Percentiles rank a stretch among this genome's conserved stretches.
Conservation (phyloP, 2,888 invertebrate genomes). For the Hydropsyche betteni region DNA sequence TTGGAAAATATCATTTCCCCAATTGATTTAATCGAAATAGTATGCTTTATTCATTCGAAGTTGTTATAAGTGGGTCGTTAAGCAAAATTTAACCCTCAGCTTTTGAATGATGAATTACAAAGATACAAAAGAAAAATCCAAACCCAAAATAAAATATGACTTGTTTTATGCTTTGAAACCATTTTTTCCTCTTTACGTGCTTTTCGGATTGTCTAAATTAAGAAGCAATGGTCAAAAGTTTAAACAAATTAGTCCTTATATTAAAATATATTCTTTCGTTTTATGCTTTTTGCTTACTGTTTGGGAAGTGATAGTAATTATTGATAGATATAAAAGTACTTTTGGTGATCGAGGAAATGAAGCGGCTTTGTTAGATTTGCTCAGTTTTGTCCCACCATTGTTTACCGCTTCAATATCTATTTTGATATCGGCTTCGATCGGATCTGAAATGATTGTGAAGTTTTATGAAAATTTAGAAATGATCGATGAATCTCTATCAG, state of each 20-base stretch:
- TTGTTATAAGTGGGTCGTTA: too few relatives aligned
- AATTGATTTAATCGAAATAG: too few relatives aligned
- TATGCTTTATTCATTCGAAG: too few relatives aligned
- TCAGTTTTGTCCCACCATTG: conserved; percentile 5
- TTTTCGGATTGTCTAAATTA: background rate
- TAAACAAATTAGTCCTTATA: background rate
- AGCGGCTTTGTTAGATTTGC: background rate
- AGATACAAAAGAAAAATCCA: background rate
- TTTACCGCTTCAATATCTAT: conserved; percentile 20
- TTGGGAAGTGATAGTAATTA: background rate
- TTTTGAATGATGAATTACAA: background rate
- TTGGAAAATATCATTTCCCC: too few relatives aligned
- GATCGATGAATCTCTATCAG: background rate
- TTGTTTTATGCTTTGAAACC: conserved; percentile 21
- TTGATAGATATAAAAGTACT: conserved; percentile 3
- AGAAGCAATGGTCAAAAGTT: conserved; percentile 1
- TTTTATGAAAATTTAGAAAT: conserved; percentile 31
- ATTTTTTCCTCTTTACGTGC: background rate
- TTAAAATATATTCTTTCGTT: conserved; percentile 37
- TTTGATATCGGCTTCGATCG: conserved; percentile 22
- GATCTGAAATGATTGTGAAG: conserved; percentile 14
- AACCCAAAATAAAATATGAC: conserved; percentile 1
- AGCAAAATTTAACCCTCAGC: too few relatives aligned
- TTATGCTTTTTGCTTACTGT: conserved; percentile 16
- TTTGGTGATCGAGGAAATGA: background rate